Conservation (phyloP, 2,888 invertebrate genomes). For the Pilophorus perplexus region DNA sequence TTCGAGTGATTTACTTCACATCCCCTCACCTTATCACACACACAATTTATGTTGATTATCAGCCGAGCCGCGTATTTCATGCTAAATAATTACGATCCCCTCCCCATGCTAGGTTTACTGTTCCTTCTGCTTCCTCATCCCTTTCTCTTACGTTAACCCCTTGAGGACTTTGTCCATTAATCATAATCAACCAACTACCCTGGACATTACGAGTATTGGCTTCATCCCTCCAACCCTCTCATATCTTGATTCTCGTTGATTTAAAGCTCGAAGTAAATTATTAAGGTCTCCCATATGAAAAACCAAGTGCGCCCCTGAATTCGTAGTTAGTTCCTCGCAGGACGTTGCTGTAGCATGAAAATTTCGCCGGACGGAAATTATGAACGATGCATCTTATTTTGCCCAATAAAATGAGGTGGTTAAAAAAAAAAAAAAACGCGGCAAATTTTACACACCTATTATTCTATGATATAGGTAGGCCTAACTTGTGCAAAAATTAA, state of each 20-base stretch:
- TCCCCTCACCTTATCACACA: constrained; percentile 42
- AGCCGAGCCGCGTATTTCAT: constrained; percentile 44
- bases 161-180: constrained; percentile 30
- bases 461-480: too few relatives aligned
- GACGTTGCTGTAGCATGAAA: too few relatives aligned
- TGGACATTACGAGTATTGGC: constrained; percentile 24
- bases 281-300: too few relatives aligned
- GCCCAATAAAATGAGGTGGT: too few relatives aligned
- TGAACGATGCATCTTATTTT: too few relatives aligned
- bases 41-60: constrained; percentile 46
- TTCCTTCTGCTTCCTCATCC: constrained; percentile 11
- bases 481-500: too few relatives aligned
- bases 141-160: constrained; percentile 20
- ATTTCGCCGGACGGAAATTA: too few relatives aligned
- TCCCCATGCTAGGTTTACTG: not conserved
- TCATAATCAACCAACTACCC: constrained; percentile 29
- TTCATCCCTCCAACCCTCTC: not conserved
- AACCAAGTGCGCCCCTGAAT: too few relatives aligned
- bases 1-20: constrained; percentile 42
- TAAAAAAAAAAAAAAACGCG: too few relatives aligned
- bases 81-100: constrained; percentile 45
- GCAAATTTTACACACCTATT: too few relatives aligned
- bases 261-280: constrained; percentile 13
- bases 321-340: too few relatives aligned
- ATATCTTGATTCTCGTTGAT: constrained; percentile 13